A percentile compares a stretch with the other conserved stretches of the same genome.
These are phyloP conservation scores for Drosophila limbata DNA, from an alignment of 2,888 invertebrate genomes.

Conservation along the genomic window DNA sequence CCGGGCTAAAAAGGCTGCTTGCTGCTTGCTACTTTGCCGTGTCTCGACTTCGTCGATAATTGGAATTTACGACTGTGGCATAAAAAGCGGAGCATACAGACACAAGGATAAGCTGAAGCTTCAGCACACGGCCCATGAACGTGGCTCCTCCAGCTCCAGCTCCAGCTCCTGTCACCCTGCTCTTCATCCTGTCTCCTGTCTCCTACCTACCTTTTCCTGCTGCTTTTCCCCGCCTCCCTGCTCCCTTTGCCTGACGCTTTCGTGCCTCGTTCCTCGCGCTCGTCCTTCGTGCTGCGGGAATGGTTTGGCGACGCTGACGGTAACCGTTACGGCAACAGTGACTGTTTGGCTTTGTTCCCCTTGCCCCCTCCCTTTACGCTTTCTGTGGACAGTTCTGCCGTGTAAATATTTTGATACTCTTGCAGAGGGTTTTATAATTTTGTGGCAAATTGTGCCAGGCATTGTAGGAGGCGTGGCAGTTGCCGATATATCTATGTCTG, in stretches of 20 bases:
- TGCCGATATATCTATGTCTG: no score
- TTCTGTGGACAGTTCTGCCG: slow-evolving; percentile 54
- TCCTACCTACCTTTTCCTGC: background rate
- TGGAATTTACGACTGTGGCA: slow-evolving; percentile 81
- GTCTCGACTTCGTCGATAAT: slow-evolving; percentile 78
- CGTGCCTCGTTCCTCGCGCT: background rate
- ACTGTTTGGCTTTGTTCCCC: slow-evolving; percentile 30
- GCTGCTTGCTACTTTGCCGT: slow-evolving; percentile 45
- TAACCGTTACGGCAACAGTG: slow-evolving; percentile 35
- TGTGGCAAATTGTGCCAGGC: background rate
- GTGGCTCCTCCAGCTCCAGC: slow-evolving; percentile 30
- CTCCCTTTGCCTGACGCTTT: slow-evolving; percentile 1
- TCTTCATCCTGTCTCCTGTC: background rate
- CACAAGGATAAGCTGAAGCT: slow-evolving; percentile 57
- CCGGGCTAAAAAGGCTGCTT: slow-evolving; percentile 21
- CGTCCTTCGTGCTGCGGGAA: slow-evolving; percentile 31
- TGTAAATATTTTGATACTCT: slow-evolving; percentile 57
- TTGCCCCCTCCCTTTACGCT: slow-evolving; percentile 1
- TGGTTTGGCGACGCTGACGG: slow-evolving; percentile 55
- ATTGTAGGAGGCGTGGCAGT: background rate
- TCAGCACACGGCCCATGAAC: slow-evolving; percentile 48
- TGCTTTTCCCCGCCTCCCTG: slow-evolving; percentile 1
- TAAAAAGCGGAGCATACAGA: slow-evolving; percentile 66
- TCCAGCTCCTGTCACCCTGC: slow-evolving; percentile 26
- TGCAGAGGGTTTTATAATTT: background rate